phyloP scores from a whole-genome alignment of 2,888 invertebrate species.

The Hyles lineata region DNA sequence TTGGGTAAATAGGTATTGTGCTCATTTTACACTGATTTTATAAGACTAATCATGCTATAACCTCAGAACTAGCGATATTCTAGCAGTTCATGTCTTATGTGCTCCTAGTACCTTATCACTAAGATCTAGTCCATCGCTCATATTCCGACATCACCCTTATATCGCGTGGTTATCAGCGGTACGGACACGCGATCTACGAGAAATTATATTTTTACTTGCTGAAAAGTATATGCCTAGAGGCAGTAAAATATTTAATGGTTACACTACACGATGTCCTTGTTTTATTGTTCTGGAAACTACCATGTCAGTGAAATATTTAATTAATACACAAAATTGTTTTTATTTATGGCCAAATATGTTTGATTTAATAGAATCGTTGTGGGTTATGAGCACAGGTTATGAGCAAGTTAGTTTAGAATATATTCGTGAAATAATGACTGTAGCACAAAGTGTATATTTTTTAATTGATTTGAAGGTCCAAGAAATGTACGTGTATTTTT shows the following conservation, averaged over 20 bases:
- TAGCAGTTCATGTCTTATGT: too few relatives aligned
- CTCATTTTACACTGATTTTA: too few relatives aligned
- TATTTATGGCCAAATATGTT: not conserved
- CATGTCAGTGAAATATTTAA: slow-evolving; percentile 35
- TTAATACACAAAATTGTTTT: slow-evolving; percentile 30
- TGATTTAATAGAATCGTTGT: not conserved
- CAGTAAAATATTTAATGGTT: slow-evolving; percentile 57
- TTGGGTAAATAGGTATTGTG: too few relatives aligned
- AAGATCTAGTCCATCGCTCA: not conserved
- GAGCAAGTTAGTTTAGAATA: not conserved
- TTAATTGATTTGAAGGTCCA: too few relatives aligned
- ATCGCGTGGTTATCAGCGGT: slow-evolving; percentile 57
- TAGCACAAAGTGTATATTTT: too few relatives aligned
- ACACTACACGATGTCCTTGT: slow-evolving; percentile 53
- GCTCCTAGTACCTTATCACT: too few relatives aligned
- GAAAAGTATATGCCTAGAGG: slow-evolving; percentile 50
- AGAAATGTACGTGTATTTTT: too few relatives aligned
- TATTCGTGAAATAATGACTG: not conserved
- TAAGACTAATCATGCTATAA: too few relatives aligned
- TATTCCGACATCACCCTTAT: slow-evolving; percentile 29
- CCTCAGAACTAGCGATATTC: too few relatives aligned
- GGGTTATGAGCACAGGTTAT: not conserved
- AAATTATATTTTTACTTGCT: slow-evolving; percentile 61
- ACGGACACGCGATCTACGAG: slow-evolving; percentile 62
- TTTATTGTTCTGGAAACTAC: slow-evolving; percentile 50